phyloP scores from a whole-genome alignment of 2,113 vertebrate genomes.

The Miniopterus natalensis region DNA sequence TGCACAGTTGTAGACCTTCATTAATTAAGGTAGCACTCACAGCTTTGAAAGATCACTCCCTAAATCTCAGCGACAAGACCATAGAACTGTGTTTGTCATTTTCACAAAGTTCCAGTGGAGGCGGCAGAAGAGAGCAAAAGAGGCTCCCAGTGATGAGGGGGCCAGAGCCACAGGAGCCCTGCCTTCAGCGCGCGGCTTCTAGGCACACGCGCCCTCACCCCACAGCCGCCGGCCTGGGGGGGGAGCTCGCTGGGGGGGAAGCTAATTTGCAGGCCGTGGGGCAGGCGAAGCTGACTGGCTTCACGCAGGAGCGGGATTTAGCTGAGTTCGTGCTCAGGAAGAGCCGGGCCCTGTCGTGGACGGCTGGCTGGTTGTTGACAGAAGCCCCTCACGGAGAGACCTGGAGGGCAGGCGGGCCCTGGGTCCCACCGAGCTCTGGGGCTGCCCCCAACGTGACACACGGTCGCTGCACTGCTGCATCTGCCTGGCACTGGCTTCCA shows the following conservation, averaged over 20 bases:
- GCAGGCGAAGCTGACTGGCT: neutral
- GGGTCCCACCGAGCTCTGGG: neutral
- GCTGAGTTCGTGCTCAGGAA: neutral
- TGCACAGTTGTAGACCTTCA: neutral
- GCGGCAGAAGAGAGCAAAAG: neutral
- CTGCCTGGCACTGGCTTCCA: neutral
- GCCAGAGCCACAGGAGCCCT: neutral
- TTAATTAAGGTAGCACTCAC: neutral
- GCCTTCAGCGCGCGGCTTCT: neutral
- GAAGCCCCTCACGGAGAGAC: neutral
- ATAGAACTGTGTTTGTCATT: neutral
- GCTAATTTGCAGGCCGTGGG: neutral
- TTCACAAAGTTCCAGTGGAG: neutral
- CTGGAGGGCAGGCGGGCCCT: neutral
- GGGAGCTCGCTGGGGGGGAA: accelerated
- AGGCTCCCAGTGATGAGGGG: too few relatives aligned
- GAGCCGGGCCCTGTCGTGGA: too few relatives aligned
- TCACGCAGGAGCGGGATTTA: neutral
- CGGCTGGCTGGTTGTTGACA: neutral
- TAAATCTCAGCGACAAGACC: neutral
- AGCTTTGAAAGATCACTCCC: neutral
- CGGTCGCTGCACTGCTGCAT: neutral
- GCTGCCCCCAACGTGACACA: neutral
- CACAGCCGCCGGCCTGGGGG: neutral
- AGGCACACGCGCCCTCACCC: neutral